Percentiles rank a stretch among this genome's conserved stretches.
These are phyloP conservation scores for Melinaea marsaeus DNA, from an alignment of 2,888 invertebrate genomes.

Conservation along the genomic window DNA sequence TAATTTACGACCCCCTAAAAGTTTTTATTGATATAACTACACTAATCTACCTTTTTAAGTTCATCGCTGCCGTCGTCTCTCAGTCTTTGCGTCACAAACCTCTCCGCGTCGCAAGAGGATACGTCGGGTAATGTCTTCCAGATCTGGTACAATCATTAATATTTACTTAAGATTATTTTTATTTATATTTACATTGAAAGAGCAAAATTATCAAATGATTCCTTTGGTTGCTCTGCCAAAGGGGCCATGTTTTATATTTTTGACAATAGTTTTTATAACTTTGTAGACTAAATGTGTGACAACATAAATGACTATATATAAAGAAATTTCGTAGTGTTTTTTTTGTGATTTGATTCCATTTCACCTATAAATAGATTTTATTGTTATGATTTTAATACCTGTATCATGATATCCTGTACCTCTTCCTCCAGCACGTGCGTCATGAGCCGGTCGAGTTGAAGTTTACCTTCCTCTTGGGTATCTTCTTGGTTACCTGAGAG, in stretches of 20 bases:
- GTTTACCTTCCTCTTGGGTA: constrained; percentile 26
- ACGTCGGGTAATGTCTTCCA: constrained; percentile 49
- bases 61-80: constrained; percentile 47
- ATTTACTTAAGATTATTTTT: background rate
- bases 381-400: constrained; percentile 22
- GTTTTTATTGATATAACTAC: too few species aligned
- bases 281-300: too few species aligned
- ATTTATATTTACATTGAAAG: too few species aligned
- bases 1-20: too few species aligned
- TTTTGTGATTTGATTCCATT: too few species aligned
- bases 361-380: too few species aligned
- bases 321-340: too few species aligned
- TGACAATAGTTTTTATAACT: too few species aligned
- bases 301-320: too few species aligned
- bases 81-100: constrained; percentile 42
- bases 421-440: constrained; percentile 46
- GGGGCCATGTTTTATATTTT: too few species aligned
- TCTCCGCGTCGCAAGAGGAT: constrained; percentile 40
- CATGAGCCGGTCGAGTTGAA: constrained; percentile 45
- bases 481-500: background rate
- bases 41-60: constrained; percentile 45
- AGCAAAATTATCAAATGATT: too few species aligned
- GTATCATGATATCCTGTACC: constrained; percentile 49
- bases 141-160: constrained; percentile 39
- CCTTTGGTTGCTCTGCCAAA: too few species aligned